A percentile compares a stretch with the other conserved stretches of the same genome.
These are phyloP conservation scores for Dicyrtomina minuta DNA, from an alignment of 2,888 invertebrate species.

Conservation along the genomic window DNA sequence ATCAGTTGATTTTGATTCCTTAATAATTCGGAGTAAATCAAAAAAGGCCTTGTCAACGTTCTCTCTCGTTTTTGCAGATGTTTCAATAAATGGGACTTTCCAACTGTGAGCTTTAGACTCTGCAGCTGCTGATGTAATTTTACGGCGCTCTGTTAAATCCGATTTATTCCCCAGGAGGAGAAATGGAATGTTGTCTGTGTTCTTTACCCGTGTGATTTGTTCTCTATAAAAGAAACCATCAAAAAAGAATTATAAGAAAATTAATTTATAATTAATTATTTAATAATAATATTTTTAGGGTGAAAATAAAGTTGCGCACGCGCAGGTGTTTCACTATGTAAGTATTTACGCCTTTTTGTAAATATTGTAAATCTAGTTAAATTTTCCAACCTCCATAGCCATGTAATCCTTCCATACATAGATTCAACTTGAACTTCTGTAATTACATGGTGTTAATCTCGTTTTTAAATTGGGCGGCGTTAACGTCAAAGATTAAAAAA, in stretches of 20 bases:
- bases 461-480: neutral
- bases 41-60: constrained; percentile 88
- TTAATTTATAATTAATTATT: too few species aligned
- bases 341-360: too few species aligned
- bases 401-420: neutral
- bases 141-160: constrained; percentile 90
- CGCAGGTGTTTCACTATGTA: too few species aligned
- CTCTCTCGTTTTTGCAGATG: constrained; percentile 95
- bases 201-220: constrained; percentile 97
- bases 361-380: too few species aligned
- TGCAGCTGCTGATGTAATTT: constrained; percentile 73
- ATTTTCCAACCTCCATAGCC: too few species aligned
- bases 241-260: too few species aligned
- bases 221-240: constrained; percentile 80
- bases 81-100: constrained; percentile 98
- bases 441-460: too few species aligned
- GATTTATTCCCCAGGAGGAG: constrained; percentile 98
- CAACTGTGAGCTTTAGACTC: constrained; percentile 86
- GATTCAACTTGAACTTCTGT: too few species aligned
- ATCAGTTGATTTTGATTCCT: constrained; percentile 10
- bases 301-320: too few species aligned
- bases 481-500: too few species aligned
- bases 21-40: constrained; percentile 32
- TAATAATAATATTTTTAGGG: too few species aligned
- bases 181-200: constrained; percentile 97